A percentile compares a stretch with the other conserved stretches of the same genome.
Evolutionary conservation across 2,797 vertebrate genomes (phyloP).

Genomic region (Rhabdophis nuchalis): DNA sequence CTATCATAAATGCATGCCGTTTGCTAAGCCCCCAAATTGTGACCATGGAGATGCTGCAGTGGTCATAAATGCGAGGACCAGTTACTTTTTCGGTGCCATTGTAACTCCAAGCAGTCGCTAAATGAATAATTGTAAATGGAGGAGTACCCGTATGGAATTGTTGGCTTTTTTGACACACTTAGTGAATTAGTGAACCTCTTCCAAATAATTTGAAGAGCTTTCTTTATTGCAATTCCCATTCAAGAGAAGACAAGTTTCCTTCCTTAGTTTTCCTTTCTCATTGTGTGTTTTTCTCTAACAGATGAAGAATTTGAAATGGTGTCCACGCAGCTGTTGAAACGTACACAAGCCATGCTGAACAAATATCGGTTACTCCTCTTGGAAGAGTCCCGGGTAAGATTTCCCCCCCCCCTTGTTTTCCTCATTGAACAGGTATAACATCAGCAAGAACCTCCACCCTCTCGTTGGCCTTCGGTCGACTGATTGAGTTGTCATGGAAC

Average conservation of each 20-base stretch:
- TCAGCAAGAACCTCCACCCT: not conserved
- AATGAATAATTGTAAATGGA: not conserved
- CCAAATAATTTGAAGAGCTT: not conserved
- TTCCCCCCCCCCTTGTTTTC: fast-evolving
- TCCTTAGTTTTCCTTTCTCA: not conserved
- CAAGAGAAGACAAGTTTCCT: not conserved
- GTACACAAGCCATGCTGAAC: conserved; percentile 94
- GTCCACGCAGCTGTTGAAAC: conserved; percentile 85
- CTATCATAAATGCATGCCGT: not conserved
- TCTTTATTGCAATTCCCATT: not conserved
- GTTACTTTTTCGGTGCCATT: not conserved
- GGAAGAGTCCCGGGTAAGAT: conserved; percentile 86
- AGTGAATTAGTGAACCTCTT: not conserved
- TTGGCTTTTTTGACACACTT: not conserved
- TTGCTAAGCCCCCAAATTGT: not conserved
- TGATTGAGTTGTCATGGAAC: not conserved
- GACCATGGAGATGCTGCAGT: not conserved
- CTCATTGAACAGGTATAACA: not conserved
- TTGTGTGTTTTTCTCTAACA: conserved; percentile 67
- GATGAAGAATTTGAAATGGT: conserved; percentile 92
- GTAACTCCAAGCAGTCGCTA: not conserved
- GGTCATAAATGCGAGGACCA: not conserved
- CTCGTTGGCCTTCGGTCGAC: not conserved
- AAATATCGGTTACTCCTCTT: conserved; percentile 91
- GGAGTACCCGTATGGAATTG: not conserved